Evolutionary conservation across 2,113 vertebrate species (phyloP), one percentile per base, ranked within the genome.

Genomic region (Eublepharis macularius): DNA sequence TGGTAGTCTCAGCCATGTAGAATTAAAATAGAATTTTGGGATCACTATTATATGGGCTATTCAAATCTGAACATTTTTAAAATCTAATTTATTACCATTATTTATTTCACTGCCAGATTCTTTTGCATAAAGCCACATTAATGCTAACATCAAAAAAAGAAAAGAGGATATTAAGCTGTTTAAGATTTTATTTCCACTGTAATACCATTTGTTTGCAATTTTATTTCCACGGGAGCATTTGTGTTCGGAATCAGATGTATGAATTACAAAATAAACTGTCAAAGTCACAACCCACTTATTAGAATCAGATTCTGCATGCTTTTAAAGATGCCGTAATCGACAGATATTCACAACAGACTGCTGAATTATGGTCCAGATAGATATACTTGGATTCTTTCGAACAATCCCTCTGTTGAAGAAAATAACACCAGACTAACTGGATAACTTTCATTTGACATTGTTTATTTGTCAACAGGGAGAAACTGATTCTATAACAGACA

Each of bases 101-200:
- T 7, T 70, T 73, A 82, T n/a, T 16, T 45, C 0, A 0, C 47
- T 82, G 21, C 21, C 73, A 70, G 1, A 73, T 82, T 36, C 43
- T 2, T 60, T 54, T 1, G 4, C 7, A 0, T 4, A 36, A 60
- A 21, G 11, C 36, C 21, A 72, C 51, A n/a, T 49, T 73, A 29
- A 0, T 0, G n/a, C n/a, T n/a, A n/a, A 6, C 49, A 80, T 21
- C 16, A 68, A 81, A 87, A n/a, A 21, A 13, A 8, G 24, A 34
- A 72, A 82, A 73, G 1, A 70, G 3, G 4, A 34, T n/a, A 29
- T 32, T 14, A 63, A 63, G 8, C 29, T 63, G 60, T 63, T 63
- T 60, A 26, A n/a, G n/a, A n/a, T n/a, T n/a, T n/a, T n/a, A n/a
- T n/a, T n/a, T n/a, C n/a, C n/a, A n/a, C n/a, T n/a, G n/a, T n/a